A percentile compares a stretch with the other conserved stretches of the same genome.
Conservation (phyloP, 2,888 invertebrate species). For the Pardosa pseudoannulata region DNA sequence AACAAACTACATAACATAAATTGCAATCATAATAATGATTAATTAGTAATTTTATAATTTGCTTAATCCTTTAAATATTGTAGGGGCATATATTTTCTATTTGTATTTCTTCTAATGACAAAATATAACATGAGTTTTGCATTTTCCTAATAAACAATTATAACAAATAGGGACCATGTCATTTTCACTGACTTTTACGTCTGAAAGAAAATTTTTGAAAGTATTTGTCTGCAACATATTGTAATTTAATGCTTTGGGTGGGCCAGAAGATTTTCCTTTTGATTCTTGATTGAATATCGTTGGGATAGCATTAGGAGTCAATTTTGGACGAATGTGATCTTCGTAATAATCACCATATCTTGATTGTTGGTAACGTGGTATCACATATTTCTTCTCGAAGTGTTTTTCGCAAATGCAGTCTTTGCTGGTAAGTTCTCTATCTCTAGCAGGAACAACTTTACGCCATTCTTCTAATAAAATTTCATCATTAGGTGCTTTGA, state of each 20-base stretch:
- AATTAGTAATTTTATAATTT: too few species aligned
- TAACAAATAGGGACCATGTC: constrained; percentile 42
- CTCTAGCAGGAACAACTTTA: constrained; percentile 23
- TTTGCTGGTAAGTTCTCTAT: neutral
- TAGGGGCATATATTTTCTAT: too few species aligned
- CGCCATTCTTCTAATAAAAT: constrained; percentile 36
- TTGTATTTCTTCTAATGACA: too few species aligned
- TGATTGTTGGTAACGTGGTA: constrained; percentile 34
- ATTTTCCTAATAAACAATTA: constrained; percentile 32
- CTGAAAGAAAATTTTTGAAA: neutral
- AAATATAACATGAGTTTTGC: constrained; percentile 14
- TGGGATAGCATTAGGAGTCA: constrained; percentile 31
- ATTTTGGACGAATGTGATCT: constrained; percentile 29
- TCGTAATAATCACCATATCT: constrained; percentile 6
- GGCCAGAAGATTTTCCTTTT: neutral
- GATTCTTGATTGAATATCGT: constrained; percentile 22
- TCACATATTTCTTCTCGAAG: constrained; percentile 32
- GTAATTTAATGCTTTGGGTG: neutral
- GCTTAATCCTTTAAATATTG: too few species aligned
- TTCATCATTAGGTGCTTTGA: constrained; percentile 44
- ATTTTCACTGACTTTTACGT: constrained; percentile 25
- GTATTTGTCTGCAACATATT: neutral
- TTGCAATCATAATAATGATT: too few species aligned
- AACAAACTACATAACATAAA: too few species aligned
- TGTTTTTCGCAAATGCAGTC: constrained; percentile 49